A percentile compares a stretch with the other conserved stretches of the same genome.
Evolutionary conservation across 2,113 vertebrate species (phyloP).

Genomic region (Tautogolabrus adspersus): DNA sequence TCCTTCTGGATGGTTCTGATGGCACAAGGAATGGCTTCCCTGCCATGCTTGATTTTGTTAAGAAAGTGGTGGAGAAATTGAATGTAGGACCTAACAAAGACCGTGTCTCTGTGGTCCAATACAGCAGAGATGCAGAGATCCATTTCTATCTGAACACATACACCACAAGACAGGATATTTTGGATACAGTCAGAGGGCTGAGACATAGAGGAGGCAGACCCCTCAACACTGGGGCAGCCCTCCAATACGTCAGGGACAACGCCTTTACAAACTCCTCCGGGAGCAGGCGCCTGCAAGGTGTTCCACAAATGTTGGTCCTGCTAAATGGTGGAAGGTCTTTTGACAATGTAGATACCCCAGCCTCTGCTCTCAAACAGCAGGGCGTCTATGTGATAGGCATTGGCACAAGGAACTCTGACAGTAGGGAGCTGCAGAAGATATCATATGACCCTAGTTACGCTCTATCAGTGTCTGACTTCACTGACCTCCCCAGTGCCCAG

Average conservation of each 20-base stretch:
- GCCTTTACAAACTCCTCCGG: conserved; percentile 62
- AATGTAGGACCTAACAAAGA: conserved; percentile 51
- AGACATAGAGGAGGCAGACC: conserved; percentile 63
- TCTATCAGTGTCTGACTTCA: conserved; percentile 71
- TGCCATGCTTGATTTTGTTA: conserved; percentile 46
- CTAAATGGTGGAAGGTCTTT: conserved; percentile 58
- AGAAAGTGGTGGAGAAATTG: conserved; percentile 54
- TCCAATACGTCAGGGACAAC: conserved; percentile 76
- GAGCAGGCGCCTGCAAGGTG: conserved; percentile 59
- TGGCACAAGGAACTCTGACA: conserved; percentile 55
- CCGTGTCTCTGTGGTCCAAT: conserved; percentile 72
- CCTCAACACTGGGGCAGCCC: conserved; percentile 83
- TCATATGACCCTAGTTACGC: conserved; percentile 33
- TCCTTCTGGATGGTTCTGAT: conserved; percentile 81
- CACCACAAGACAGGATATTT: conserved; percentile 34
- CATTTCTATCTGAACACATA: conserved; percentile 73
- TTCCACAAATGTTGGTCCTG: conserved; percentile 83
- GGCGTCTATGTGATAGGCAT: conserved; percentile 53
- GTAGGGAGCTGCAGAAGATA: conserved; percentile 46
- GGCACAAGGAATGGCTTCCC: conserved; percentile 56
- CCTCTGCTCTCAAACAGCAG: conserved; percentile 61
- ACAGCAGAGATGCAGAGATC: conserved; percentile 64
- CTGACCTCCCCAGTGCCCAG: conserved; percentile 69
- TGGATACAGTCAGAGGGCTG: conserved; percentile 56
- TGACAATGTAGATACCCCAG: conserved; percentile 62